These are phyloP conservation scores for Ecdyonurus torrentis DNA, from an alignment of 2,888 invertebrate genomes.

Conservation along the genomic window DNA sequence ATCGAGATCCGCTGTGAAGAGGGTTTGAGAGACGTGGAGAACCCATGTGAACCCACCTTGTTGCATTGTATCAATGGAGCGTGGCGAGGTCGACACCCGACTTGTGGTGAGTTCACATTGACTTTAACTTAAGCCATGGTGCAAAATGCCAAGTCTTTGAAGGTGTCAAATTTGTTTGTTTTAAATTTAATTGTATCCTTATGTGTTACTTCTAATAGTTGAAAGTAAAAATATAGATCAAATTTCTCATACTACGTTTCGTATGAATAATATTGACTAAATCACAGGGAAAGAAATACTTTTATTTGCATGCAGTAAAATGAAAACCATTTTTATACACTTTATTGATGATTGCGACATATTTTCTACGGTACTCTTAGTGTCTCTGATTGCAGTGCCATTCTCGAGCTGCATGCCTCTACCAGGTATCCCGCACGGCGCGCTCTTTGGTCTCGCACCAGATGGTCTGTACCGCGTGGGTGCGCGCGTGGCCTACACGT, in stretches of 20 bases:
- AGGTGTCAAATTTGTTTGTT: too few species aligned
- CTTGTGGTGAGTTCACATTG: conserved; percentile 22
- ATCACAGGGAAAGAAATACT: too few species aligned
- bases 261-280: too few species aligned
- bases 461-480: conserved; percentile 21
- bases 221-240: too few species aligned
- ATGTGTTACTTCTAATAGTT: too few species aligned
- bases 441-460: conserved; percentile 19
- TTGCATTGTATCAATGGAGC: conserved; percentile 24
- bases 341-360: too few species aligned
- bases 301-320: too few species aligned
- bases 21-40: conserved; percentile 22
- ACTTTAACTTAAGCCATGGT: too few species aligned
- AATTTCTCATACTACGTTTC: too few species aligned
- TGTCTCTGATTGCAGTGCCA: conserved; percentile 19
- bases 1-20: conserved; percentile 22
- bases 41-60: conserved; percentile 22
- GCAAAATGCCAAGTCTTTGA: too few species aligned
- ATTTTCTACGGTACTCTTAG: background rate
- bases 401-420: conserved; percentile 23
- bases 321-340: too few species aligned
- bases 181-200: too few species aligned
- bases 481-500: conserved; percentile 25
- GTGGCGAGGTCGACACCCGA: conserved; percentile 25
- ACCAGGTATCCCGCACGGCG: conserved; percentile 22